phyloP scores from a whole-genome alignment of 2,888 invertebrate genomes.

The Gymnoscelis rufifasciata region DNA sequence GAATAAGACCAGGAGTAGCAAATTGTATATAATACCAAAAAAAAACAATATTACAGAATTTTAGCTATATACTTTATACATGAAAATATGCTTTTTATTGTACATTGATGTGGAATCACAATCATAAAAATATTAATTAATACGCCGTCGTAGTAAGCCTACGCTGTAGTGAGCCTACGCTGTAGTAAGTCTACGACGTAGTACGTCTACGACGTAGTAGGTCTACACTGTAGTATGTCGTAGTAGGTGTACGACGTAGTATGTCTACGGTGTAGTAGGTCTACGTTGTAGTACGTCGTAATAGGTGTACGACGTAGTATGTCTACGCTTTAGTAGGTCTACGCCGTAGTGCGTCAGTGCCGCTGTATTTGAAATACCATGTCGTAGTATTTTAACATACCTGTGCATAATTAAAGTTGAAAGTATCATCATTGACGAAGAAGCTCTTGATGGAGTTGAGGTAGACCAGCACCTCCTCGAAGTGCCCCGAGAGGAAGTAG shows the following conservation, averaged over 20 bases:
- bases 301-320: neutral
- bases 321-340: neutral
- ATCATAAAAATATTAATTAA: too few species aligned
- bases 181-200: neutral
- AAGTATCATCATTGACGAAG: constrained; percentile 92
- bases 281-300: neutral
- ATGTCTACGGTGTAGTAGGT: neutral
- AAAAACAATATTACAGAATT: too few species aligned
- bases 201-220: neutral
- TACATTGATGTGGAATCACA: too few species aligned
- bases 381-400: constrained; percentile 43
- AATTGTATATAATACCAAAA: too few species aligned
- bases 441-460: constrained; percentile 98
- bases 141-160: neutral
- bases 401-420: constrained; percentile 93
- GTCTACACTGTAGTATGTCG: neutral
- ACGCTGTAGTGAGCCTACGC: neutral
- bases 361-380: too few species aligned
- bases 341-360: neutral
- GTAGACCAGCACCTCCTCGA: constrained; percentile 97
- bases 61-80: too few species aligned
- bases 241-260: neutral
- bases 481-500: constrained; percentile 95
- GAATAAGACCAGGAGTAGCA: too few species aligned
- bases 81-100: too few species aligned